These are phyloP conservation scores for Drosophila nasuta DNA, from an alignment of 1,140 invertebrate species.

Conservation along the genomic window DNA sequence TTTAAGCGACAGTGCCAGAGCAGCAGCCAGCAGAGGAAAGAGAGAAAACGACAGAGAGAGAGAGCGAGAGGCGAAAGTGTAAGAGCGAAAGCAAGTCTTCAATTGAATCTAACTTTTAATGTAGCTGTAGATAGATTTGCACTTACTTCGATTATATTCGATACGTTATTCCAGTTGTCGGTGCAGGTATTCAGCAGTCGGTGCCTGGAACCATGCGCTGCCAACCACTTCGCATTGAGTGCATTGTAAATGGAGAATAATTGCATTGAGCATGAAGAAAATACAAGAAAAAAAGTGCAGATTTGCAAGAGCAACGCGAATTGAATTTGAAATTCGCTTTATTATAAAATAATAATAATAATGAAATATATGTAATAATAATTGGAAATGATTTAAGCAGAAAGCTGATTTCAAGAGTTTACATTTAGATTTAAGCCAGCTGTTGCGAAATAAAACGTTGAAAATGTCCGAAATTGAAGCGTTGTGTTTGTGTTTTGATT, in stretches of 20 bases:
- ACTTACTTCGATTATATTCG: not conserved
- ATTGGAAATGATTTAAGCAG: constrained; percentile 17
- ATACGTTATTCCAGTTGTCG: constrained; percentile 4
- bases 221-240: constrained; percentile 62
- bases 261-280: constrained; percentile 69
- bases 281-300: constrained; percentile 19
- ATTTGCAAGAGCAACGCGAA: constrained; percentile 60
- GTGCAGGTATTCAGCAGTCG: constrained; percentile 30
- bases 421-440: constrained; percentile 65
- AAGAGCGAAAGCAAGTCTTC: not conserved
- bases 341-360: constrained; percentile 47
- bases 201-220: not conserved
- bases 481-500: constrained; percentile 41
- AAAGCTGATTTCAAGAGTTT: constrained; percentile 61
- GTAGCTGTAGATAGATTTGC: constrained; percentile 24
- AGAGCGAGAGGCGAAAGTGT: not conserved
- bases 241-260: constrained; percentile 82
- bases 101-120: too few relatives aligned
- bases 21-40: too few relatives aligned
- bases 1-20: constrained; percentile 10
- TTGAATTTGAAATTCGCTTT: constrained; percentile 59
- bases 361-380: constrained; percentile 14
- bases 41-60: not conserved
- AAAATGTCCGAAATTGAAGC: constrained; percentile 59
- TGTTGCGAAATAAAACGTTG: constrained; percentile 74